These are phyloP conservation scores for Micropoecilia bifurca DNA, from an alignment of 2,797 vertebrate species.

Conservation along the genomic window DNA sequence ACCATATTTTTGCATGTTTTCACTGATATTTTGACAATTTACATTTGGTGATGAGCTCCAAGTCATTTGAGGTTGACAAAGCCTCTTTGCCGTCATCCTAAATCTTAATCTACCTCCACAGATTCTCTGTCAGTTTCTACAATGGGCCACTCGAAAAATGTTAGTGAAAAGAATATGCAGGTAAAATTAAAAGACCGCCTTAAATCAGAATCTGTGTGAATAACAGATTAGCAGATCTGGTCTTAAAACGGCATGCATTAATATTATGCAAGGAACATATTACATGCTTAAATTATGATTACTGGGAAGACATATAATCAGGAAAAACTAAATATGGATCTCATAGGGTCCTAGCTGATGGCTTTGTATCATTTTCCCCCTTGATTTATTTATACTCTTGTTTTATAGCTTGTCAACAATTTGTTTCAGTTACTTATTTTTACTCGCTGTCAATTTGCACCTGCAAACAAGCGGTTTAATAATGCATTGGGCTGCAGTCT, in stretches of 20 bases:
- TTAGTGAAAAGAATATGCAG: not conserved
- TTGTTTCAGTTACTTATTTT: not conserved
- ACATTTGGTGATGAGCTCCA: too few species aligned
- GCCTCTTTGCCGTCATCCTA: not conserved
- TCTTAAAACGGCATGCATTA: not conserved
- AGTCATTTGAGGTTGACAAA: not conserved
- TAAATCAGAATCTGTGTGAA: not conserved
- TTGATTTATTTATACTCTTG: not conserved
- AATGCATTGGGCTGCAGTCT: not conserved
- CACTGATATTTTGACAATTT: too few species aligned
- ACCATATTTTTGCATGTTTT: too few species aligned
- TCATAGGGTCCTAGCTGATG: not conserved
- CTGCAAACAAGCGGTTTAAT: constrained; percentile 1
- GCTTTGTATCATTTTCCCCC: not conserved
- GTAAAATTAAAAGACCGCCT: not conserved
- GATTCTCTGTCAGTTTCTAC: not conserved
- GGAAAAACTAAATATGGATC: not conserved
- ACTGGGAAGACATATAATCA: not conserved
- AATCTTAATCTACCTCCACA: not conserved
- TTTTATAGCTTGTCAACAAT: not conserved
- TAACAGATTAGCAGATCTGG: not conserved
- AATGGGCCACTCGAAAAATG: not conserved
- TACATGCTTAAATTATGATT: not conserved
- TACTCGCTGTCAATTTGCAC: not conserved
- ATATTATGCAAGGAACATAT: not conserved